phyloP scores from a whole-genome alignment of 1,140 invertebrate species.

The Drosophila paulistorum region DNA sequence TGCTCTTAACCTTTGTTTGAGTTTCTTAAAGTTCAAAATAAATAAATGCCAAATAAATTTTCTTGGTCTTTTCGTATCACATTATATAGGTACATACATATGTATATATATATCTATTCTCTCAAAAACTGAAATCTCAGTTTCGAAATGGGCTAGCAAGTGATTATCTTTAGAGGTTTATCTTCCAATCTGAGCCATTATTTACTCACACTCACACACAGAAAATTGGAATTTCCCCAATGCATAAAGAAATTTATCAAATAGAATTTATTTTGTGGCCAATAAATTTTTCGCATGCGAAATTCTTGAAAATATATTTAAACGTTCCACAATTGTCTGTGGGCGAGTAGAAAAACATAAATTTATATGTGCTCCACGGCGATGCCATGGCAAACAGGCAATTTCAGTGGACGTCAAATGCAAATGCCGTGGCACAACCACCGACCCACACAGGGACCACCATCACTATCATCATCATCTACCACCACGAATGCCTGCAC shows the following conservation, averaged over 20 bases:
- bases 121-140: neutral
- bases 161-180: constrained; percentile 6
- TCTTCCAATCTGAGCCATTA: constrained; percentile 19
- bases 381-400: constrained; percentile 19
- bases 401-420: constrained; percentile 55
- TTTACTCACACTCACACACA: constrained; percentile 13
- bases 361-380: constrained; percentile 54
- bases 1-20: constrained; percentile 29
- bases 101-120: no score
- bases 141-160: neutral
- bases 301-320: constrained; percentile 38
- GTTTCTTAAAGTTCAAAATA: constrained; percentile 24
- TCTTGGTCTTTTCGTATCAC: neutral
- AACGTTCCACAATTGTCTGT: no score
- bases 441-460: neutral
- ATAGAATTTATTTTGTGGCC: constrained; percentile 59
- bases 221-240: constrained; percentile 12
- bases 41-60: constrained; percentile 28
- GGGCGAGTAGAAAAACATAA: constrained; percentile 27
- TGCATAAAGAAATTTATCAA: constrained; percentile 38
- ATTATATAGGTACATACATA: neutral
- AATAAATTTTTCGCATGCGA: constrained; percentile 57
- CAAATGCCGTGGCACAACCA: constrained; percentile 39
- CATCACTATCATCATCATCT: neutral
- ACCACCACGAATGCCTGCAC: constrained; percentile 35